Conservation (phyloP, 1,140 invertebrate genomes). For the Drosophila orena region DNA sequence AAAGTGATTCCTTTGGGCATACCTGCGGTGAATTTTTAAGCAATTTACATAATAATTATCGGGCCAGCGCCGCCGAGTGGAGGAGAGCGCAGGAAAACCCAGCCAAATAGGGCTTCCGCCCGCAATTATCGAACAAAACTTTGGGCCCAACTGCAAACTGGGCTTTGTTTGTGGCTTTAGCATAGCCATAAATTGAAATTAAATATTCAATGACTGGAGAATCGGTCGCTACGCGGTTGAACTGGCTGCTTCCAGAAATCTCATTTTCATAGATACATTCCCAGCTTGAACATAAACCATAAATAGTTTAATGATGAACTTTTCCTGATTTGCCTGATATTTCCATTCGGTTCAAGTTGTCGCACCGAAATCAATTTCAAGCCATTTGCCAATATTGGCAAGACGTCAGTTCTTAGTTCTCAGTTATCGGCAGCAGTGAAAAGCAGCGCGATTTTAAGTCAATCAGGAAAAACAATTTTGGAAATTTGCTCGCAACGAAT, state of each 20-base stretch:
- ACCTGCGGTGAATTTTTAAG: constrained; percentile 80
- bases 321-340: constrained; percentile 9
- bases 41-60: constrained; percentile 83
- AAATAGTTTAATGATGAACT: too few species aligned
- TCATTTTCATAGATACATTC: too few species aligned
- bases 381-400: constrained; percentile 15
- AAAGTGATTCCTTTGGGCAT: constrained; percentile 77
- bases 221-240: background rate
- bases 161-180: constrained; percentile 26
- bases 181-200: constrained; percentile 43
- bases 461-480: constrained; percentile 70
- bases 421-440: background rate
- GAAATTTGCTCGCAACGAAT: constrained; percentile 63
- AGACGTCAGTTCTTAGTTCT: constrained; percentile 6
- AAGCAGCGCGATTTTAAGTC: constrained; percentile 64
- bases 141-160: constrained; percentile 45
- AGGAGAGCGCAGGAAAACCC: constrained; percentile 22
- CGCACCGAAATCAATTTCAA: constrained; percentile 13
- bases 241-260: too few species aligned
- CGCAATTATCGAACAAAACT: constrained; percentile 76
- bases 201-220: constrained; percentile 37
- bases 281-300: too few species aligned
- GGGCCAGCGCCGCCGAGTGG: constrained; percentile 41
- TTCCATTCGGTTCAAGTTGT: background rate
- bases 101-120: constrained; percentile 11